These are phyloP conservation scores for Ectemnius lituratus DNA, from an alignment of 2,888 invertebrate genomes.

Conservation along the genomic window DNA sequence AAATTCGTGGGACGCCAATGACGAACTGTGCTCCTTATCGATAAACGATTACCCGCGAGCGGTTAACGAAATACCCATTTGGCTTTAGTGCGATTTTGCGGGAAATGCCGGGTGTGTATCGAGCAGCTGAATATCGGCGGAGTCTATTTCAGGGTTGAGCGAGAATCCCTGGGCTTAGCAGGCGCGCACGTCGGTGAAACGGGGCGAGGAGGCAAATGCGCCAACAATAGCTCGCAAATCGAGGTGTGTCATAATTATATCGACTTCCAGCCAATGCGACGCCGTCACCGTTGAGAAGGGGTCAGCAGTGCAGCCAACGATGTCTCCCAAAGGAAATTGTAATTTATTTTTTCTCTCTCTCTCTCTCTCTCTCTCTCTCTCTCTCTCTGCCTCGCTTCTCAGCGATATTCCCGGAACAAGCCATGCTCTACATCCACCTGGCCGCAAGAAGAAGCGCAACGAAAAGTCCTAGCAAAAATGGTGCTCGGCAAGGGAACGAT, in stretches of 20 bases:
- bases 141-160: slow-evolving; percentile 5
- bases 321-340: background rate
- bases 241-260: slow-evolving; percentile 6
- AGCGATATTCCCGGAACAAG: no score
- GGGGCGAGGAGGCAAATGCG: background rate
- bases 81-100: no score
- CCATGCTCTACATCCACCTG: no score
- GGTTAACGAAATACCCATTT: no score
- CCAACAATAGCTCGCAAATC: slow-evolving; percentile 3
- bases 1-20: no score
- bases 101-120: no score
- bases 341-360: slow-evolving; percentile 1
- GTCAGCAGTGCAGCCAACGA: background rate
- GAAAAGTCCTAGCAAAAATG: no score
- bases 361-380: background rate
- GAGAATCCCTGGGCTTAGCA: background rate
- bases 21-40: no score
- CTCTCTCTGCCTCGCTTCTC: background rate
- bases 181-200: background rate
- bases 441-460: no score
- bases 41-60: no score
- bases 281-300: background rate
- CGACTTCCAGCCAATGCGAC: background rate
- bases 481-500: background rate
- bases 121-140: background rate